These are phyloP conservation scores for Orthosia gracilis DNA, from an alignment of 2,888 invertebrate species.

Conservation along the genomic window DNA sequence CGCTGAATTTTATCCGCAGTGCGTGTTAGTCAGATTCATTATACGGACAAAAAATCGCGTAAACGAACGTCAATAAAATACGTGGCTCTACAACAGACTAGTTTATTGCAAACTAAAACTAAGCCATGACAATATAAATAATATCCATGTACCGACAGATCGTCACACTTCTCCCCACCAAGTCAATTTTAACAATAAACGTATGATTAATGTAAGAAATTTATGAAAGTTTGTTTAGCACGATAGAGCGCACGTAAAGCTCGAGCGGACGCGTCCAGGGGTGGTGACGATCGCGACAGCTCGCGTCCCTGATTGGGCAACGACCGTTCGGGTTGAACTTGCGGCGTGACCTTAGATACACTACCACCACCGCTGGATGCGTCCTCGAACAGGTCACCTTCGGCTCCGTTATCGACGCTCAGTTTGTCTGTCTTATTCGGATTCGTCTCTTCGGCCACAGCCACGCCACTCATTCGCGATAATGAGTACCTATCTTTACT, in stretches of 20 bases:
- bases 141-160: no score
- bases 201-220: no score
- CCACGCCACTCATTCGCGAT: background rate
- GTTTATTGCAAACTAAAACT: no score
- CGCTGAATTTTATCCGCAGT: no score
- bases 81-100: no score
- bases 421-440: background rate
- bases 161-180: no score
- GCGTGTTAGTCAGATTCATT: no score
- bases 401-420: background rate
- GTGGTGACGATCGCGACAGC: background rate
- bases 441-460: background rate
- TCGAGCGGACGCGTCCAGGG: slow-evolving; percentile 3
- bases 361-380: no score
- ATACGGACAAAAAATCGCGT: no score
- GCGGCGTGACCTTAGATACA: background rate
- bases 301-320: background rate
- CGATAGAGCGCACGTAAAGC: background rate
- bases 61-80: no score
- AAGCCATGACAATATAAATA: no score
- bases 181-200: no score
- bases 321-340: background rate
- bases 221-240: background rate
- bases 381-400: background rate
- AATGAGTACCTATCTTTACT: background rate